phyloP scores from a whole-genome alignment of 1,140 invertebrate species.

The Helicoverpa armigera region DNA sequence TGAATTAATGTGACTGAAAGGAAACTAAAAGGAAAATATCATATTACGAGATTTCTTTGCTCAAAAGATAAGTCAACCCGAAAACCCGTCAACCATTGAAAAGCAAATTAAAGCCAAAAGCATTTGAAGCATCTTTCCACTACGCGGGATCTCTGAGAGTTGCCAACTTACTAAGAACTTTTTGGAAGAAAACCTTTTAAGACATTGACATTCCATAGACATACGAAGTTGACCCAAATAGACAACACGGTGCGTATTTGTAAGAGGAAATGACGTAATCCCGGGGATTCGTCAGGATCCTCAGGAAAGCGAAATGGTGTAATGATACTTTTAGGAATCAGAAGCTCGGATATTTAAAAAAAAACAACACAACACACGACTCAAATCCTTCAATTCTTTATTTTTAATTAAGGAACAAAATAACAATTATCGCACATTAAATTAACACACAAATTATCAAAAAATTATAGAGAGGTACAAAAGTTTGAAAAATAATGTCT shows the following conservation, averaged over 20 bases:
- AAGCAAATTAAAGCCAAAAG: constrained; percentile 17
- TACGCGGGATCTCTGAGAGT: neutral
- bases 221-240: constrained; percentile 46
- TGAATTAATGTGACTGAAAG: neutral
- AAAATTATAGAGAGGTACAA: too few species aligned
- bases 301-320: constrained; percentile 9
- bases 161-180: neutral
- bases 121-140: constrained; percentile 26
- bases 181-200: constrained; percentile 44
- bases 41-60: neutral
- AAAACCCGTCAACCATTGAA: constrained; percentile 18
- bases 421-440: too few species aligned
- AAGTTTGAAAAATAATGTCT: too few species aligned
- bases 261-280: constrained; percentile 38
- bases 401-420: too few species aligned
- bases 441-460: too few species aligned
- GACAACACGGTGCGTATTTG: constrained; percentile 41
- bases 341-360: too few species aligned
- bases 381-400: too few species aligned
- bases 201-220: constrained; percentile 44
- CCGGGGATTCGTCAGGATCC: constrained; percentile 13
- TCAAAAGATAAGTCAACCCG: constrained; percentile 15
- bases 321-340: neutral
- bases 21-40: constrained; percentile 2
- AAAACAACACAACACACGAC: too few species aligned